phyloP scores from a whole-genome alignment of 2,113 vertebrate genomes.

The Boleophthalmus pectinirostris region DNA sequence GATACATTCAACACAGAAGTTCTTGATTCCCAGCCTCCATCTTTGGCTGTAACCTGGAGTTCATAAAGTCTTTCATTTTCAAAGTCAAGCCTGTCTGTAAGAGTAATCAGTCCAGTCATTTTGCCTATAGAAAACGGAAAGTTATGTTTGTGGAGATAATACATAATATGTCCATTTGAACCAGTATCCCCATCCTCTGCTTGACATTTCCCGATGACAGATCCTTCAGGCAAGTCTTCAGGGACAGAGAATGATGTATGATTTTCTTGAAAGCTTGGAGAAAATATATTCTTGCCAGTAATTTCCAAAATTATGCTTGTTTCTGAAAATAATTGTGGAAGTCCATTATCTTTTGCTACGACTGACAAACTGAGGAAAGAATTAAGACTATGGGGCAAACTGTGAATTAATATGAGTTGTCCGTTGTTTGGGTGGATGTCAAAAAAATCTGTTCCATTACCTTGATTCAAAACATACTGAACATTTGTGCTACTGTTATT shows the following conservation, averaged over 20 bases:
- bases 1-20: conserved; percentile 63
- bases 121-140: conserved; percentile 68
- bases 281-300: conserved; percentile 66
- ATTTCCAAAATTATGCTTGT: conserved; percentile 66
- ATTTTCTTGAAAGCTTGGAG: conserved; percentile 65
- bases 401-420: conserved; percentile 57
- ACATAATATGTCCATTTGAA: conserved; percentile 70
- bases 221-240: conserved; percentile 71
- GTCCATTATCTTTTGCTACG: conserved; percentile 67
- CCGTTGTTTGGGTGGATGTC: conserved; percentile 64
- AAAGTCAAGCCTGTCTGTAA: conserved; percentile 71
- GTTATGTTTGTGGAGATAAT: conserved; percentile 55
- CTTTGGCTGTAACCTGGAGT: conserved; percentile 64
- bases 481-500: conserved; percentile 41
- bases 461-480: conserved; percentile 65
- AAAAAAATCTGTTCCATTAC: conserved; percentile 74
- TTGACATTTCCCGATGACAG: conserved; percentile 70
- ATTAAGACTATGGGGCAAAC: conserved; percentile 46
- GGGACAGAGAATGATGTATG: conserved; percentile 63
- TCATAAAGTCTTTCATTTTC: conserved; percentile 57
- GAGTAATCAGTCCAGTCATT: conserved; percentile 66
- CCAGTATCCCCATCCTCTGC: conserved; percentile 74
- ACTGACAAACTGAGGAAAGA: conserved; percentile 54
- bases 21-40: conserved; percentile 73
- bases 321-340: conserved; percentile 65